Percentiles rank a stretch among this genome's conserved stretches.
Conservation (phyloP, 2,888 invertebrate genomes). For the Leptinotarsa haldemani region DNA sequence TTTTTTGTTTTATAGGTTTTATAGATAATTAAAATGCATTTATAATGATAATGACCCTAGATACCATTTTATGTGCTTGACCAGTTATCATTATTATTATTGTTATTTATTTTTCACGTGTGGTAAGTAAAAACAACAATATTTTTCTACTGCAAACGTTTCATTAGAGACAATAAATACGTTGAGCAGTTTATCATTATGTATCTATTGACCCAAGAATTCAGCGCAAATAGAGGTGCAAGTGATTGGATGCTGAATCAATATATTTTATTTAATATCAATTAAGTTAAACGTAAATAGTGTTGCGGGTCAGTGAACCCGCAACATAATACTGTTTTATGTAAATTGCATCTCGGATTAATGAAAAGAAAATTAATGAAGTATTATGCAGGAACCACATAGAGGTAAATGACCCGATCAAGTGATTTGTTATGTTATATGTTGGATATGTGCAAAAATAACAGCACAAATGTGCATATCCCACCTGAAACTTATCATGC, state of each 20-base stretch:
- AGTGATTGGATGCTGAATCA: constrained; percentile 21
- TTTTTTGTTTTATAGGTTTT: too few relatives aligned
- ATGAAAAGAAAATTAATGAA: constrained; percentile 38
- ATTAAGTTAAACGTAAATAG: constrained; percentile 43
- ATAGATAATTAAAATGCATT: too few relatives aligned
- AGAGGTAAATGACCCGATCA: constrained; percentile 47
- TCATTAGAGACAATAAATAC: neutral
- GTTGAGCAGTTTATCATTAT: constrained; percentile 2
- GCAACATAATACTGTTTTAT: constrained; percentile 36
- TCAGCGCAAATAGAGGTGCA: constrained; percentile 4
- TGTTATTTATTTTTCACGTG: too few relatives aligned
- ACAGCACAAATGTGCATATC: constrained; percentile 38
- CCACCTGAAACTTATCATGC: constrained; percentile 40
- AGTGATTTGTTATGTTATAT: constrained; percentile 37
- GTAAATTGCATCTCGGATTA: constrained; percentile 42
- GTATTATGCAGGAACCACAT: constrained; percentile 36
- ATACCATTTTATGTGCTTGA: too few relatives aligned
- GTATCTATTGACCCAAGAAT: neutral
- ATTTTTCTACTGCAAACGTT: neutral
- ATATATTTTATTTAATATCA: constrained; percentile 29
- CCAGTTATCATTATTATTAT: too few relatives aligned
- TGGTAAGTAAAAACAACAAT: too few relatives aligned
- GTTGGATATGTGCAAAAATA: constrained; percentile 35
- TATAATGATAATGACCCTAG: too few relatives aligned
- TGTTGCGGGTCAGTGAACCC: constrained; percentile 43